Conservation (phyloP, 2,113 vertebrate species). For the Malurus alboscapulatus region DNA sequence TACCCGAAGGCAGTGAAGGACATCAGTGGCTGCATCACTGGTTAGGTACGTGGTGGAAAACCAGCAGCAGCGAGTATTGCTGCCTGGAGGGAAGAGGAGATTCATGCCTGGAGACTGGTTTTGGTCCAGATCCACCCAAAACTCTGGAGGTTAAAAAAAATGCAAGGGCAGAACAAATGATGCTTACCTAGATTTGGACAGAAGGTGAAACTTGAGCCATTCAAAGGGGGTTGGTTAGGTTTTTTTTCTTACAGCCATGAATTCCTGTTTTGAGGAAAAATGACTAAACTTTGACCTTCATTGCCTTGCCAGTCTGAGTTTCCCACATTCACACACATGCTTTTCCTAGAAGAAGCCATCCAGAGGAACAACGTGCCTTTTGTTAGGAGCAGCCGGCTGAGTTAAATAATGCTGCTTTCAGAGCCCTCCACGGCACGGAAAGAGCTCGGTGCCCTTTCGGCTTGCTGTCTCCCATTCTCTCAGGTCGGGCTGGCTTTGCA, state of each 20-base stretch:
- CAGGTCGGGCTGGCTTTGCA: background rate
- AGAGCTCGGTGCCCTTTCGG: background rate
- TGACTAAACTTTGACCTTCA: conserved; percentile 57
- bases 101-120: background rate
- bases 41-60: background rate
- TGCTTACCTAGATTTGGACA: background rate
- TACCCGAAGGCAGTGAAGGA: background rate
- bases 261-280: conserved; percentile 7
- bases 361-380: conserved; percentile 49
- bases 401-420: conserved; percentile 26
- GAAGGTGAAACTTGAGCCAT: background rate
- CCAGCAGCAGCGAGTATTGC: fast-evolving
- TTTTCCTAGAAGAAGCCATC: conserved; percentile 46
- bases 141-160: background rate
- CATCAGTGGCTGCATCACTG: background rate
- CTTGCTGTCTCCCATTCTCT: background rate
- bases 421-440: fast-evolving
- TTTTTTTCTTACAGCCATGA: background rate
- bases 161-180: background rate
- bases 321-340: background rate
- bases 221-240: background rate
- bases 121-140: background rate
- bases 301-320: background rate
- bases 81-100: background rate
- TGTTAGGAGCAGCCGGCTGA: conserved; percentile 7